Percentiles rank a stretch among this genome's conserved stretches.
Evolutionary conservation across 2,888 invertebrate species (phyloP).

Genomic region (Acleris sparsana): DNA sequence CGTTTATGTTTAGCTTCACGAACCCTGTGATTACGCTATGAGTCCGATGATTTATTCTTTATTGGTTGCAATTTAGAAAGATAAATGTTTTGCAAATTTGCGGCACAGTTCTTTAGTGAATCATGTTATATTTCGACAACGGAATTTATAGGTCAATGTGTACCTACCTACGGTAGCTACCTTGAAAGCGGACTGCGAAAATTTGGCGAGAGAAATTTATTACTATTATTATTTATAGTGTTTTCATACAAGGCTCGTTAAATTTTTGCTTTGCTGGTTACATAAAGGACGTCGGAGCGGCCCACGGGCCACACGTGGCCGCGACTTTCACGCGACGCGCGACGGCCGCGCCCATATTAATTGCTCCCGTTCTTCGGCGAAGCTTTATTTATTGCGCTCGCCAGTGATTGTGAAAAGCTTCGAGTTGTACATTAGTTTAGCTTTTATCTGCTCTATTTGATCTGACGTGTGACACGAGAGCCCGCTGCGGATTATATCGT

Average conservation of each 20-base stretch:
- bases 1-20: constrained; percentile 63
- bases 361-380: constrained; percentile 82
- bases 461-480: constrained; percentile 76
- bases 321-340: constrained; percentile 77
- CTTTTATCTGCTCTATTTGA: constrained; percentile 75
- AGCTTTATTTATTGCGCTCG: constrained; percentile 81
- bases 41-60: constrained; percentile 68
- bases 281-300: constrained; percentile 22
- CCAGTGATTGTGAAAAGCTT: constrained; percentile 80
- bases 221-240: constrained; percentile 17
- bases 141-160: constrained; percentile 35
- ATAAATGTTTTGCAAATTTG: constrained; percentile 56
- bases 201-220: constrained; percentile 29
- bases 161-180: constrained; percentile 24
- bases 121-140: constrained; percentile 38
- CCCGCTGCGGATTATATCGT: constrained; percentile 45
- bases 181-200: constrained; percentile 29
- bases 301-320: constrained; percentile 59
- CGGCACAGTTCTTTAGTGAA: constrained; percentile 39
- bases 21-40: constrained; percentile 67
- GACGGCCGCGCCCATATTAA: constrained; percentile 81
- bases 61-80: constrained; percentile 67
- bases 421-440: constrained; percentile 78
- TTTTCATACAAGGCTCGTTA: constrained; percentile 18
- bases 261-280: constrained; percentile 15